Evolutionary conservation across 1,140 invertebrate species (phyloP).

Genomic region (Cydia pomonella): DNA sequence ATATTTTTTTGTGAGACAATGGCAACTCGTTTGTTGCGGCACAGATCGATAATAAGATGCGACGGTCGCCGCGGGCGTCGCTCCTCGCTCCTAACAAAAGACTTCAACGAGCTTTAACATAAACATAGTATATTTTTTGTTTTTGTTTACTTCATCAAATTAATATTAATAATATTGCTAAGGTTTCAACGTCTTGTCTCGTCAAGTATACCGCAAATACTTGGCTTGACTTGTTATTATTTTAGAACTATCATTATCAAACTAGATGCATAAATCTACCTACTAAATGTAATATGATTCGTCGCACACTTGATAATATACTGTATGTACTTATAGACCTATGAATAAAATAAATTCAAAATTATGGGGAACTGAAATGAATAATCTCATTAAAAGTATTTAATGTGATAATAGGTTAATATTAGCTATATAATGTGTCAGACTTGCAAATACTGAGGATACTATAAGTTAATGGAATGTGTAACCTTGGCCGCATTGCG

Average conservation of each 20-base stretch:
- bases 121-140: background rate
- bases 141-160: background rate
- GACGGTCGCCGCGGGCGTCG: slow-evolving; percentile 11
- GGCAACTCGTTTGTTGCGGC: slow-evolving; percentile 50
- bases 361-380: too few species aligned
- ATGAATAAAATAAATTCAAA: too few species aligned
- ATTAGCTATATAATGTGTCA: background rate
- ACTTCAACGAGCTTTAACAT: slow-evolving; percentile 23
- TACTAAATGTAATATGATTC: too few species aligned
- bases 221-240: too few species aligned
- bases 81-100: slow-evolving; percentile 18
- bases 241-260: too few species aligned
- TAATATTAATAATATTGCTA: background rate
- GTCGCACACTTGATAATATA: too few species aligned
- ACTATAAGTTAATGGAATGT: background rate
- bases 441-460: background rate
- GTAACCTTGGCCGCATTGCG: background rate
- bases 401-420: too few species aligned
- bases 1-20: slow-evolving; percentile 59
- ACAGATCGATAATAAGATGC: slow-evolving; percentile 43
- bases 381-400: too few species aligned
- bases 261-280: too few species aligned
- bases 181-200: background rate
- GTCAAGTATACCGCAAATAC: background rate
- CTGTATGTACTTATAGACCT: too few species aligned